Percentiles rank a stretch among this genome's conserved stretches.
Evolutionary conservation across 2,797 vertebrate genomes (phyloP).

Genomic region (Rachycentron canadum): DNA sequence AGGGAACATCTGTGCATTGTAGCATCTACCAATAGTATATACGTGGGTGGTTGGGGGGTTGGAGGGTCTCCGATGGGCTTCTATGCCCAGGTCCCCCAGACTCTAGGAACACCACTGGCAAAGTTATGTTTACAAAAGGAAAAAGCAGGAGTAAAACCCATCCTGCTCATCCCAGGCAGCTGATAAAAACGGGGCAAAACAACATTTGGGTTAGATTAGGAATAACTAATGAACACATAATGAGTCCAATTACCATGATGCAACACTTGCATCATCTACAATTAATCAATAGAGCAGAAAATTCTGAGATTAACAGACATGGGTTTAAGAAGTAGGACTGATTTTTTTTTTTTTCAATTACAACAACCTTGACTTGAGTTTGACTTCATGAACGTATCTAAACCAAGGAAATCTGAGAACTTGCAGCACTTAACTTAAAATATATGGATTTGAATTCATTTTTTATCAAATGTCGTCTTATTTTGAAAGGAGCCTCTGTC

Average conservation of each 20-base stretch:
- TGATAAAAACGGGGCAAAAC: conserved; percentile 12
- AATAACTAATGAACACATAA: conserved; percentile 12
- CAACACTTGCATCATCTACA: conserved; percentile 17
- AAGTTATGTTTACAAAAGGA: not conserved
- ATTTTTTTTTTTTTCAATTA: too few species aligned
- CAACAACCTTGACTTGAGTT: not conserved
- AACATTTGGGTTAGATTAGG: conserved; percentile 21
- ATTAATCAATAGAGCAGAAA: not conserved
- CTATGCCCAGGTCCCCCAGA: not conserved
- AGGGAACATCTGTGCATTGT: too few species aligned
- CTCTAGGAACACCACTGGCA: not conserved
- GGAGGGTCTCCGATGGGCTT: too few species aligned
- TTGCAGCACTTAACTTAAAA: not conserved
- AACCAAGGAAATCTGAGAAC: not conserved
- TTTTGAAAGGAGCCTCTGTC: not conserved
- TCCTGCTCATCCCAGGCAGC: not conserved
- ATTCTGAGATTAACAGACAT: not conserved
- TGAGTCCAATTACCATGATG: conserved; percentile 24
- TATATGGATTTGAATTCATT: not conserved
- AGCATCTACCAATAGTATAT: too few species aligned
- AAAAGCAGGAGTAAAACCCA: not conserved
- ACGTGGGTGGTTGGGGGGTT: too few species aligned
- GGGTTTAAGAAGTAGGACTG: not conserved
- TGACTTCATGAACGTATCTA: not conserved
- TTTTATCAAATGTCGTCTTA: not conserved